Evolutionary conservation across 2,113 vertebrate genomes (phyloP).

Genomic region (Rhea pennata): DNA sequence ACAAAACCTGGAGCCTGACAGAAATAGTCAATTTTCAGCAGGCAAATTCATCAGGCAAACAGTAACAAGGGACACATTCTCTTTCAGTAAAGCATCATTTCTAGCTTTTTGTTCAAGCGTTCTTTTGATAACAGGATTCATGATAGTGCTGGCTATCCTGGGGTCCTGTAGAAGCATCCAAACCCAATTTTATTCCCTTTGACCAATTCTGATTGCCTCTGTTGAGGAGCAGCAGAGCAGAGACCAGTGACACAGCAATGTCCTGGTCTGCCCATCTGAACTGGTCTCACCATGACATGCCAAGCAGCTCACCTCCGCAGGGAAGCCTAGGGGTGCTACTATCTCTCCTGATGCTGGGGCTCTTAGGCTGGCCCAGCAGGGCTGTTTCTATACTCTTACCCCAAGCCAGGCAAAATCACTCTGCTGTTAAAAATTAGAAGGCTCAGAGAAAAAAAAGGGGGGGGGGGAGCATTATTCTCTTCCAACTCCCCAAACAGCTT

Average conservation of each 20-base stretch:
- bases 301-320: accelerated
- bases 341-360: not conserved
- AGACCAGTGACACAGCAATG: not conserved
- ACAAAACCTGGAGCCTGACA: not conserved
- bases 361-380: not conserved
- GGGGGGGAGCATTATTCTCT: not conserved
- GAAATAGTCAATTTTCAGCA: not conserved
- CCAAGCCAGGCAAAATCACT: not conserved
- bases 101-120: not conserved
- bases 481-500: not conserved
- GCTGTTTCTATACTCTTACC: not conserved
- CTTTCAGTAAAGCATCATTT: not conserved
- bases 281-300: not conserved
- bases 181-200: not conserved
- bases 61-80: not conserved
- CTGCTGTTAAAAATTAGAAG: not conserved
- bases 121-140: not conserved
- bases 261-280: not conserved
- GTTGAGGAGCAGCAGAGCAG: not conserved
- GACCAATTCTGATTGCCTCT: not conserved
- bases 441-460: too few relatives aligned
- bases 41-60: not conserved
- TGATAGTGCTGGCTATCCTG: not conserved
- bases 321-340: too few relatives aligned
- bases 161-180: not conserved